Percentiles rank a stretch among this genome's conserved stretches.
Evolutionary conservation across 2,113 vertebrate species (phyloP).

Genomic region (Lota lota): DNA sequence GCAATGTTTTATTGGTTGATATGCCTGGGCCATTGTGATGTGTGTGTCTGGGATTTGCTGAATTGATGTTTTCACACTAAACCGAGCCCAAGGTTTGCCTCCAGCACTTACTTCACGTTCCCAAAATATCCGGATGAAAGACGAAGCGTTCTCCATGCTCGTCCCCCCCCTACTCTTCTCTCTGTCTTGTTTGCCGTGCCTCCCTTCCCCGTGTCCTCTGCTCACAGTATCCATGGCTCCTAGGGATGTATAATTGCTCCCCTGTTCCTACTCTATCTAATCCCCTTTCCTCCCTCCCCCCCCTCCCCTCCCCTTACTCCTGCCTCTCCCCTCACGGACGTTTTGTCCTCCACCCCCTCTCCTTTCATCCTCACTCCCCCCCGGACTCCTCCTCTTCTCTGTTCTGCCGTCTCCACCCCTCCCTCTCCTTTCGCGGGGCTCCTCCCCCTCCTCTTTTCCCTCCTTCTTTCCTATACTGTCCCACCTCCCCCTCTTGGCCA

Average conservation of each 20-base stretch:
- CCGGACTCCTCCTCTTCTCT: conserved; percentile 34
- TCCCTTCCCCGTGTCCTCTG: conserved; percentile 28
- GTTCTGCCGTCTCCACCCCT: conserved; percentile 17
- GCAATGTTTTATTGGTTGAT: not conserved
- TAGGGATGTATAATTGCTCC: too few species aligned
- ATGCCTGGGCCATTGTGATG: not conserved
- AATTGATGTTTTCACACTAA: not conserved
- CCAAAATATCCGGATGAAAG: conserved; percentile 68
- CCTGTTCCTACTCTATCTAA: too few species aligned
- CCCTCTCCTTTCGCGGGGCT: conserved; percentile 45
- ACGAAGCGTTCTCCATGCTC: conserved; percentile 43
- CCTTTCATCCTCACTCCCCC: conserved; percentile 34
- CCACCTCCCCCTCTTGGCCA: conserved; percentile 34
- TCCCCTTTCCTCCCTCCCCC: too few species aligned
- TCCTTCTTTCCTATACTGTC: conserved; percentile 16
- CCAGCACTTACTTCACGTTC: conserved; percentile 49
- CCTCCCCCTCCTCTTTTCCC: not conserved
- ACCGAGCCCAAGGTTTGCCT: not conserved
- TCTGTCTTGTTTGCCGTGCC: conserved; percentile 18
- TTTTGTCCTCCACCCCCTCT: conserved; percentile 20
- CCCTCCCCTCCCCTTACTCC: conserved; percentile 6
- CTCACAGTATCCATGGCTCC: too few species aligned
- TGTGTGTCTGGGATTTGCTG: not conserved
- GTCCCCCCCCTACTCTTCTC: conserved; percentile 37
- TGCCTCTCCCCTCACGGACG: conserved; percentile 32